phyloP scores from a whole-genome alignment of 2,888 invertebrate species.

The Podotricha telesiphe region DNA sequence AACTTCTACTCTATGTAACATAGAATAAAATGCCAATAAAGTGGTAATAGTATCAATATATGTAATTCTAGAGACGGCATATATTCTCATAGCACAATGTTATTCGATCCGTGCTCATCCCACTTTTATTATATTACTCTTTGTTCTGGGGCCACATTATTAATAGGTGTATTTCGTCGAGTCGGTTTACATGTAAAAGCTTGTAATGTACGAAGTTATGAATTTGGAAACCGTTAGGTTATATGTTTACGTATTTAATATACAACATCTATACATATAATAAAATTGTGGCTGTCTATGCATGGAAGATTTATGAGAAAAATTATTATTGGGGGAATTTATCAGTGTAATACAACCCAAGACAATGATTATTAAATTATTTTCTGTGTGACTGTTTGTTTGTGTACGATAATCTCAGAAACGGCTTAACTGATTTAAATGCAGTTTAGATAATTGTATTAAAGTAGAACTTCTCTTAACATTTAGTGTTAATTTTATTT shows the following conservation, averaged over 20 bases:
- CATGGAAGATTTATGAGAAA: no score
- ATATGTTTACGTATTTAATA: slow-evolving; percentile 1
- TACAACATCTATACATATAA: background rate
- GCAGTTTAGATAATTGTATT: no score
- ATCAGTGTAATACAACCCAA: no score
- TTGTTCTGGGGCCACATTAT: slow-evolving; percentile 18
- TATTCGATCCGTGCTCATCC: slow-evolving; percentile 9
- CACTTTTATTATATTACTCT: slow-evolving; percentile 12
- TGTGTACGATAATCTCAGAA: no score
- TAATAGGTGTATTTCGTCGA: slow-evolving; percentile 31
- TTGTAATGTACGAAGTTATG: slow-evolving; percentile 14
- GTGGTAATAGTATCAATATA: background rate
- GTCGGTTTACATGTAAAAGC: slow-evolving; percentile 28
- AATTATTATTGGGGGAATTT: no score
- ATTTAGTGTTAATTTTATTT: no score
- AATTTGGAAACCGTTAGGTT: slow-evolving; percentile 14
- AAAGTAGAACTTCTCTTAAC: no score
- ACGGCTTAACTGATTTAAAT: no score
- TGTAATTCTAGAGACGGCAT: background rate
- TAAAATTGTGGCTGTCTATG: no score
- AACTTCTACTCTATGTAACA: background rate
- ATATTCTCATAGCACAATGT: background rate
- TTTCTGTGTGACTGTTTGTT: no score
- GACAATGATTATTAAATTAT: no score
- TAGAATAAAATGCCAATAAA: background rate